These are phyloP conservation scores for Sebastes trivittatus DNA, from an alignment of 2,797 vertebrate species.

Conservation along the genomic window DNA sequence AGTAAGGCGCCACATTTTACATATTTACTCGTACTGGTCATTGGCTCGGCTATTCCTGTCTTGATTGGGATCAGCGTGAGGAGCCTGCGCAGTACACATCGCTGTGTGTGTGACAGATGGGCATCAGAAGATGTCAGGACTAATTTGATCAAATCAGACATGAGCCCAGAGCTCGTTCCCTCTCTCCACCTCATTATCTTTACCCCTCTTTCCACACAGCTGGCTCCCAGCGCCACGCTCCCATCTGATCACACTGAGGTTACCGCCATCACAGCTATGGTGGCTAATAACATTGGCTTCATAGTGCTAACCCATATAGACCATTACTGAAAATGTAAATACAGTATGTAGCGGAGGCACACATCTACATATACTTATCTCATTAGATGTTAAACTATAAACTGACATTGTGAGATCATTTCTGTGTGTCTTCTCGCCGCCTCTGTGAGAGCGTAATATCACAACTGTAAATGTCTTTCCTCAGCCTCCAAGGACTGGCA, in stretches of 20 bases:
- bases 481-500: conserved; percentile 99
- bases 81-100: conserved; percentile 38
- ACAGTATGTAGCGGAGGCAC: background rate
- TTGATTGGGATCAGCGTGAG: conserved; percentile 51
- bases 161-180: conserved; percentile 69
- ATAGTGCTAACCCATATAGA: conserved; percentile 26
- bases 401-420: conserved; percentile 11
- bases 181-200: conserved; percentile 79
- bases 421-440: conserved; percentile 8
- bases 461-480: conserved; percentile 72
- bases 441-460: conserved; percentile 49
- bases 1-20: conserved; percentile 82
- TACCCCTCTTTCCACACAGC: conserved; percentile 72
- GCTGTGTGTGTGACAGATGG: conserved; percentile 78
- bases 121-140: conserved; percentile 77
- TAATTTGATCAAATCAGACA: conserved; percentile 83
- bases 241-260: conserved; percentile 68
- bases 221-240: conserved; percentile 62
- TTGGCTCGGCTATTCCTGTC: conserved; percentile 53
- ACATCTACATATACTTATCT: background rate
- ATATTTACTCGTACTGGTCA: conserved; percentile 1
- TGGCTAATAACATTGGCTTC: conserved; percentile 50
- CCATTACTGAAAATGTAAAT: conserved; percentile 18
- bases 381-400: background rate
- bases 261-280: conserved; percentile 50